Conservation (phyloP, 2,888 invertebrate species). For the Hartigia nigra region DNA sequence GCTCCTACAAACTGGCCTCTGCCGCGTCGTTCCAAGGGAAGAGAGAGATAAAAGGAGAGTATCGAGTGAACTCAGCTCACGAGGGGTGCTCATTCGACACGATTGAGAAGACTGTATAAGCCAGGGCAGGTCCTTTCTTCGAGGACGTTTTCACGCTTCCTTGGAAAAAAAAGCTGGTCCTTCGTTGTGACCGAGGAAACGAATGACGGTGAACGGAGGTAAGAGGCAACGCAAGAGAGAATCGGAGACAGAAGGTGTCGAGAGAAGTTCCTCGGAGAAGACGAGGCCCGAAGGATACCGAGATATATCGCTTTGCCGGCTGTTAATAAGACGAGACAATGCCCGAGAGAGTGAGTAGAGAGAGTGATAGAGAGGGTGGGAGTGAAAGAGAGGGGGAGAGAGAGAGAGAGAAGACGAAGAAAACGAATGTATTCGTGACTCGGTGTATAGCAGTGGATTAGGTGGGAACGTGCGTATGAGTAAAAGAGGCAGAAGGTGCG, state of each 20-base stretch:
- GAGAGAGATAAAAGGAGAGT: conserved; percentile 17
- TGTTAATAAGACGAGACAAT: conserved; percentile 65
- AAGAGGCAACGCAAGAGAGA: conserved; percentile 26
- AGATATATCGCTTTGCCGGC: conserved; percentile 58
- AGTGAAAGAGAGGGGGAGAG: conserved; percentile 13
- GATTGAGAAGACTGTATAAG: not conserved
- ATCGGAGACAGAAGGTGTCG: conserved; percentile 37
- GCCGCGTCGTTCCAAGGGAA: conserved; percentile 35
- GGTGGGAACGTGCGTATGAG: conserved; percentile 18
- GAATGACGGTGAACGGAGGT: not conserved
- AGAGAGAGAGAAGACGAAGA: conserved; percentile 11
- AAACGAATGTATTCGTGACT: conserved; percentile 17
- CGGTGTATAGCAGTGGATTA: conserved; percentile 14
- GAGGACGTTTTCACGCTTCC: conserved; percentile 22
- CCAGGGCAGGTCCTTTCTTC: conserved; percentile 27
- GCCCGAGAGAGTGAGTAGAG: conserved; percentile 43
- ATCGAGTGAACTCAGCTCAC: conserved; percentile 9
- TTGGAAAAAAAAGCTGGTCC: conserved; percentile 2
- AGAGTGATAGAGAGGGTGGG: conserved; percentile 25
- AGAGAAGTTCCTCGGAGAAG: conserved; percentile 32
- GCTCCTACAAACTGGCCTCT: conserved; percentile 61
- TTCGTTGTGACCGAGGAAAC: not conserved
- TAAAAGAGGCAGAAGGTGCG: conserved; percentile 24
- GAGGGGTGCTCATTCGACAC: conserved; percentile 41
- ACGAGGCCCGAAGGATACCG: conserved; percentile 32